Conservation (phyloP, 2,113 vertebrate genomes). For the Lagopus leucura region DNA sequence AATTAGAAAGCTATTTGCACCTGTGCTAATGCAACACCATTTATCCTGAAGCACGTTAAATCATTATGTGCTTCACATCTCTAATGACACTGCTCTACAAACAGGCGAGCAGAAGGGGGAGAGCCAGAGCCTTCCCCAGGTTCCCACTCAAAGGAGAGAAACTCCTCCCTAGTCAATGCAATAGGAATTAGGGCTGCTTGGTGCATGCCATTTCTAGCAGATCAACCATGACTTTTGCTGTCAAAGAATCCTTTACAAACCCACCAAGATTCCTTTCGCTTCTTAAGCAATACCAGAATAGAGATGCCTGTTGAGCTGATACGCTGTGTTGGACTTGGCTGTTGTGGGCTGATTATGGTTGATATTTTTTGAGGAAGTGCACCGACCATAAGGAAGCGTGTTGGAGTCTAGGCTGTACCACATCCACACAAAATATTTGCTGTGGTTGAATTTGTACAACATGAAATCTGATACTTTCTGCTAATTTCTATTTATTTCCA, state of each 20-base stretch:
- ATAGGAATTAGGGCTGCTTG: not conserved
- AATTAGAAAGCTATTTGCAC: constrained; percentile 50
- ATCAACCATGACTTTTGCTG: not conserved
- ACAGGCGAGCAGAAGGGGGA: fast-evolving
- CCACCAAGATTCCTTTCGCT: not conserved
- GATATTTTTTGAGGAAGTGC: constrained; percentile 47
- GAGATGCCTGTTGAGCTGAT: constrained; percentile 23
- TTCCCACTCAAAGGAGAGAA: not conserved
- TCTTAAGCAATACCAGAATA: not conserved
- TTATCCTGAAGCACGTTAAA: not conserved
- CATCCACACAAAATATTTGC: constrained; percentile 24
- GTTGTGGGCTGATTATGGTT: not conserved
- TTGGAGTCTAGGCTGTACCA: not conserved
- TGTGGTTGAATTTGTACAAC: constrained; percentile 18
- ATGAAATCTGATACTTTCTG: constrained; percentile 19
- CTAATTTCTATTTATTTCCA: constrained; percentile 38
- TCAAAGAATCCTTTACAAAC: not conserved
- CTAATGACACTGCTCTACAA: not conserved
- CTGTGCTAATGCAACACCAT: constrained; percentile 36
- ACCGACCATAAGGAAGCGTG: constrained; percentile 12
- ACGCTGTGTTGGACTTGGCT: constrained; percentile 24
- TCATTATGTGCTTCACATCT: not conserved
- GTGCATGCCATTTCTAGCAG: not conserved
- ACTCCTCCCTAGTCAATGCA: not conserved
- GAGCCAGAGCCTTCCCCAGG: not conserved